Conservation (phyloP, 2,888 invertebrate species). For the Eupeodes latifasciatus region DNA sequence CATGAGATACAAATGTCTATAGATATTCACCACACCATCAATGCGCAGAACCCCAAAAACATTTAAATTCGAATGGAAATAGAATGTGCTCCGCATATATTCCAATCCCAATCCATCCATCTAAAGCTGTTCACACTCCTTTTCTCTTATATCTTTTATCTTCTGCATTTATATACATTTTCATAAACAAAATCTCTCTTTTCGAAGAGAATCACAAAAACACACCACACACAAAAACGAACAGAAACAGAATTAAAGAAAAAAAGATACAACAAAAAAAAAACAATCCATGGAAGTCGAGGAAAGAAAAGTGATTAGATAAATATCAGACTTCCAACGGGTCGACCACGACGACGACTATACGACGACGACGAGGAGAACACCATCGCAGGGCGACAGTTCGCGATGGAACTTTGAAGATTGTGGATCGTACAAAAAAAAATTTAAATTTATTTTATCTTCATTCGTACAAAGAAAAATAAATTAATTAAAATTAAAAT, state of each 20-base stretch:
- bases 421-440: slow-evolving; percentile 80
- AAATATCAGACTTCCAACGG: slow-evolving; percentile 74
- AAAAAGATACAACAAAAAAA: slow-evolving; percentile 16
- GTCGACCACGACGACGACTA: slow-evolving; percentile 37
- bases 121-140: slow-evolving; percentile 15
- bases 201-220: slow-evolving; percentile 52
- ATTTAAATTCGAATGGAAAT: not conserved
- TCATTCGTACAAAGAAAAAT: slow-evolving; percentile 46
- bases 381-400: slow-evolving; percentile 78
- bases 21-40: slow-evolving; percentile 27
- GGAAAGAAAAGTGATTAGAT: slow-evolving; percentile 74
- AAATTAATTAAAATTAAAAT: slow-evolving; percentile 30
- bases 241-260: not conserved
- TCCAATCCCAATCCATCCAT: not conserved
- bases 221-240: slow-evolving; percentile 17
- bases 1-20: not conserved
- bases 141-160: not conserved
- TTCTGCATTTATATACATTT: slow-evolving; percentile 25
- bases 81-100: no score
- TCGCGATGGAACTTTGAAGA: slow-evolving; percentile 84
- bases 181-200: slow-evolving; percentile 53
- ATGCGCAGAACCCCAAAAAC: slow-evolving; percentile 19
- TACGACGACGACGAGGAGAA: slow-evolving; percentile 46
- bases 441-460: slow-evolving; percentile 42
- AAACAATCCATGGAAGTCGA: slow-evolving; percentile 67